A percentile compares a stretch with the other conserved stretches of the same genome.
phyloP scores from a whole-genome alignment of 1,140 invertebrate species.

The Penaeus chinensis region DNA sequence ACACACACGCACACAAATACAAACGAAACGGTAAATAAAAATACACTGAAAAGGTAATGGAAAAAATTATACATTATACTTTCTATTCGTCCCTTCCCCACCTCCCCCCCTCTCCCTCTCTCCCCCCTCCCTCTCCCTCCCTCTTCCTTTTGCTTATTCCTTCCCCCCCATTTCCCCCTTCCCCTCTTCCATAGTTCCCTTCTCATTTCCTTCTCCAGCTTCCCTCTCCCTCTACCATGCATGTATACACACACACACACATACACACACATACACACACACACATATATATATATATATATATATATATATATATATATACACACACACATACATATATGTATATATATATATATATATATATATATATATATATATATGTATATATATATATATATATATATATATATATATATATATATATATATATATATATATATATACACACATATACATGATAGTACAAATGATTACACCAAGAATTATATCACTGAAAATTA shows the following conservation, averaged over 20 bases:
- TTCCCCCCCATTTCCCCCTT: neutral
- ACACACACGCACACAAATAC: conserved; percentile 25
- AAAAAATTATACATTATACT: neutral
- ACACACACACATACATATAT: conserved; percentile 5
- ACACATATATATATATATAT: conserved; percentile 12
- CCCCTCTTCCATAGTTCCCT: neutral
- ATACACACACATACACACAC: conserved; percentile 22
- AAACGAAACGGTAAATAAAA: neutral
- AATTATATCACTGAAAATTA: no score
- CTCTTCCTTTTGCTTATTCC: no score
- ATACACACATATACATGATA: no score
- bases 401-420: no score
- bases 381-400: no score
- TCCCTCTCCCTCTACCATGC: conserved; percentile 1
- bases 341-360: neutral
- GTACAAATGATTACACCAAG: no score
- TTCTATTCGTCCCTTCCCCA: neutral
- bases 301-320: conserved; percentile 37
- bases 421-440: no score
- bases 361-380: no score
- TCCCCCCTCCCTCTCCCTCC: neutral
- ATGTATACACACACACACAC: conserved; percentile 7
- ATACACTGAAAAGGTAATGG: no score
- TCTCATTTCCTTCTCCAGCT: neutral
- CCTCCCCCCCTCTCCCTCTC: neutral